Evolutionary conservation across 2,888 invertebrate genomes (phyloP).

Genomic region (Acrobasis consociella): DNA sequence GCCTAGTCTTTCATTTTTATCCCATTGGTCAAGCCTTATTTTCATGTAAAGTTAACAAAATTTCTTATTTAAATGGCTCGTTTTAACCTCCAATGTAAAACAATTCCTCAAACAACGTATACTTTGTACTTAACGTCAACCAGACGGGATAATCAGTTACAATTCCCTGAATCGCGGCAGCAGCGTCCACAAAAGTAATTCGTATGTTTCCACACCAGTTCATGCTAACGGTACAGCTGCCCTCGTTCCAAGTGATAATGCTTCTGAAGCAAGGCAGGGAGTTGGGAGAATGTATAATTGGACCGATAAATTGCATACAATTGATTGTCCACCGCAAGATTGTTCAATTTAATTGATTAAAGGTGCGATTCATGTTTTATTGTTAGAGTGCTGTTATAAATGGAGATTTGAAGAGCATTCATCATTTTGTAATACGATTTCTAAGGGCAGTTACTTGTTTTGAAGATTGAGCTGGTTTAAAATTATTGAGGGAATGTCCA

Average conservation of each 20-base stretch:
- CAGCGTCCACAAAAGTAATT: conserved; percentile 29
- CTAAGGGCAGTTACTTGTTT: no score
- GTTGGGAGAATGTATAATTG: conserved; percentile 50
- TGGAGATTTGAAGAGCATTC: background rate
- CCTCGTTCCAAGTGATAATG: conserved; percentile 70
- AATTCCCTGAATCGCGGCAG: background rate
- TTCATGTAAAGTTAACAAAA: no score
- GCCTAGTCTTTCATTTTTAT: no score
- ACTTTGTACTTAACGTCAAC: no score
- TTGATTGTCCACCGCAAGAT: conserved; percentile 29
- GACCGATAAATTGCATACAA: conserved; percentile 26
- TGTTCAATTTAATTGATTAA: conserved; percentile 19
- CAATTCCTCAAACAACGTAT: no score
- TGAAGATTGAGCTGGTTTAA: no score
- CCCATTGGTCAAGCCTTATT: no score
- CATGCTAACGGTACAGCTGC: conserved; percentile 62
- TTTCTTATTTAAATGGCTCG: no score
- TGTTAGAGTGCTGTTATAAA: background rate
- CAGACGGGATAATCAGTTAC: no score
- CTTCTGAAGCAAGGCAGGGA: conserved; percentile 54
- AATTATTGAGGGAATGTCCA: no score
- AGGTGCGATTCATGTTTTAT: conserved; percentile 18
- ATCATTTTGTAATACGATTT: background rate
- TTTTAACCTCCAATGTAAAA: no score
- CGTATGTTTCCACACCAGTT: conserved; percentile 54